Percentiles rank a stretch among this genome's conserved stretches.
Evolutionary conservation across 1,140 invertebrate species (phyloP).

Genomic region (Cheumatopsyche charites): DNA sequence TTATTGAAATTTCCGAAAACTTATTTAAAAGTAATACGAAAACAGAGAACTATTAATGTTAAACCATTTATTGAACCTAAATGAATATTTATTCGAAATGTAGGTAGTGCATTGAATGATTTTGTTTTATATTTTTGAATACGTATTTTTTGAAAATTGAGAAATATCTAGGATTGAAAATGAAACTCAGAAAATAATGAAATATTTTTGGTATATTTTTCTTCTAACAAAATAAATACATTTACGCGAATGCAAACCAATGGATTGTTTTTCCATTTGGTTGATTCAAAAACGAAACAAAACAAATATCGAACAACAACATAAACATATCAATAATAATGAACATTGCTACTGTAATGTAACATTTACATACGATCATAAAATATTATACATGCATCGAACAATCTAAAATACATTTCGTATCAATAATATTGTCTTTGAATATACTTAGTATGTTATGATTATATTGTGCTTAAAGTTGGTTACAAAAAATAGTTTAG

Average conservation of each 20-base stretch:
- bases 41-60: neutral
- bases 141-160: too few species aligned
- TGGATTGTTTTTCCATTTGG: neutral
- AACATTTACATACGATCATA: neutral
- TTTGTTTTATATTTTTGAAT: too few species aligned
- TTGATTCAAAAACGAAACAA: neutral
- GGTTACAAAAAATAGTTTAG: constrained; percentile 17
- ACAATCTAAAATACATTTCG: constrained; percentile 3
- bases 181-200: too few species aligned
- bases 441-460: neutral
- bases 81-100: too few species aligned
- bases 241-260: neutral
- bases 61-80: neutral
- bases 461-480: constrained; percentile 15
- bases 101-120: too few species aligned
- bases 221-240: constrained; percentile 29
- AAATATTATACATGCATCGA: constrained; percentile 9
- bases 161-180: too few species aligned
- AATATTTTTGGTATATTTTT: constrained; percentile 26
- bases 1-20: constrained; percentile 37
- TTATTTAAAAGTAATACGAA: neutral
- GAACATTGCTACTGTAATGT: neutral
- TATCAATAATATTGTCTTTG: constrained; percentile 25
- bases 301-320: neutral
- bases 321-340: neutral